Percentiles rank a stretch among this genome's conserved stretches.
Conservation (phyloP, 1,140 invertebrate species). For the Hermatobates lingyangjiaoensis region DNA sequence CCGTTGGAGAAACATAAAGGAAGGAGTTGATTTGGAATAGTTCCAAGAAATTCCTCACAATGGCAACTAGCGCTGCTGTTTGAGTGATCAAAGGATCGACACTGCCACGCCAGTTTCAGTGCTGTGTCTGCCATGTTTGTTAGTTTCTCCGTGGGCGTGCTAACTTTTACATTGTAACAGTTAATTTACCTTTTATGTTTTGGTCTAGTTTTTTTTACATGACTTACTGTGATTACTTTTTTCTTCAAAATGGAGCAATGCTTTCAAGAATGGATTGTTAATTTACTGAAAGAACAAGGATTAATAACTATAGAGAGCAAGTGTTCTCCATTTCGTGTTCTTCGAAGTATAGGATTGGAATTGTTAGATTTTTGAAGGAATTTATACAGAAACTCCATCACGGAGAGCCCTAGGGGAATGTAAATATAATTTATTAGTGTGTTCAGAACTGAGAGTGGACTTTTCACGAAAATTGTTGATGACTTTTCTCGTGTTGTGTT, state of each 20-base stretch:
- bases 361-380: conserved; percentile 5
- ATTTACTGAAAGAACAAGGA: neutral
- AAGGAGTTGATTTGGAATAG: neutral
- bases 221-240: neutral
- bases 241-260: neutral
- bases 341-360: conserved; percentile 6
- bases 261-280: neutral
- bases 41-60: neutral
- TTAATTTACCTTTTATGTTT: conserved; percentile 3
- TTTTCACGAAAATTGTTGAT: no score
- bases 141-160: conserved; percentile 9
- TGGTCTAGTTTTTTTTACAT: neutral
- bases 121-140: conserved; percentile 14
- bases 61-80: conserved; percentile 5
- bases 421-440: no score
- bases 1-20: neutral
- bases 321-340: neutral
- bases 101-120: conserved; percentile 13
- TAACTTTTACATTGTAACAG: conserved; percentile 4
- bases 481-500: conserved; percentile 17
- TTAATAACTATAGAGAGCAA: neutral
- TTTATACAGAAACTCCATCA: conserved; percentile 6
- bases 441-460: no score
- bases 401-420: neutral
- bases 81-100: conserved; percentile 4